Base-by-base conservation (phyloP, 2,888 invertebrate species). In the Lithosia quadra region DNA sequence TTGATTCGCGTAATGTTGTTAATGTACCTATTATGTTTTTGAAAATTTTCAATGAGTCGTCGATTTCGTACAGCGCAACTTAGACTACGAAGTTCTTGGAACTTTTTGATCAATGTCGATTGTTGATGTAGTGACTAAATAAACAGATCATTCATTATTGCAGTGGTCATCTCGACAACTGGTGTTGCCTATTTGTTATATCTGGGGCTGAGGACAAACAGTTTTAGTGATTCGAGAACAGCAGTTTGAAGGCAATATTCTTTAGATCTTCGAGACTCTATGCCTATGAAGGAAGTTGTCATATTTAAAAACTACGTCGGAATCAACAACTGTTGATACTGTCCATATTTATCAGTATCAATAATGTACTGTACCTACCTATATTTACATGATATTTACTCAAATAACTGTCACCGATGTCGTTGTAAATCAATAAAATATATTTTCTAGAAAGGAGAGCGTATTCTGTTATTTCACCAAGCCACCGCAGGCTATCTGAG, bases 1-100 rank as follows among this genome's bases (percentile, higher is more conserved):
- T 80, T 74, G 77, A 78, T 73, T 79, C 74, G 56, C 57, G 72
- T 81, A 80, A 77, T 76, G 67, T 77, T 76, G 71, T 71, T 76
- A 18, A 39, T 43, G 21, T 63, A 13, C n/a, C n/a, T n/a, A 10
- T 43, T 21, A 8, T 43, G 9, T 39, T 28, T 28, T 18, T 28
- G 2, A 59, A 18, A 18, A 59, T 65, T 60, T 59, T 13, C 18
- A 24, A 53, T 53, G 7, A 60, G 58, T n/a, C 0, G 5, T 3
- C 1, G 21, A n/a, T n/a, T n/a, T 24, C 15, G 34, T n/a, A 33
- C 18, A 61, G 1, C 4, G 9, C 8, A 18, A n/a, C 8, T 28
- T 10, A 21, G 4, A n/a, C 0, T 53, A 34, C 21, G 0, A 55
- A 21, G 21, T 5, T 53, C 15, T 36, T 36, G 33, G 1, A 24